phyloP scores from a whole-genome alignment of 2,888 invertebrate genomes.

The Trissoscelio sp. region DNA sequence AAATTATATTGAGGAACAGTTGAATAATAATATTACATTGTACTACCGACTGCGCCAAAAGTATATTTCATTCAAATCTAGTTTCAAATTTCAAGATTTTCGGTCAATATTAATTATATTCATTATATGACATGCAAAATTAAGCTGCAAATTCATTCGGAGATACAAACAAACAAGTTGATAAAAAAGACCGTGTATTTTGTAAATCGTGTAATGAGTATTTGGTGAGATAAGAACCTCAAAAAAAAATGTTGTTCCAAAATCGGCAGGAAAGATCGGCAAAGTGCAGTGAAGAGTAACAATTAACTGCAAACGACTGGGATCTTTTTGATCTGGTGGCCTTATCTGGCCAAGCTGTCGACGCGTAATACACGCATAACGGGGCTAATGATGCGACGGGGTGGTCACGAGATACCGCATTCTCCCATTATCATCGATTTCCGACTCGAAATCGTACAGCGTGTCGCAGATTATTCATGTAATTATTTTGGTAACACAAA shows the following conservation, averaged over 20 bases:
- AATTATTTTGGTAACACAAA: constrained; percentile 27
- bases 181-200: too few species aligned
- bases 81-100: too few species aligned
- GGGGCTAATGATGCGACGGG: constrained; percentile 74
- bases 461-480: constrained; percentile 48
- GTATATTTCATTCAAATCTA: too few species aligned
- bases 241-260: constrained; percentile 15
- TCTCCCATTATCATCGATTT: constrained; percentile 66
- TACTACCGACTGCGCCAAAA: too few species aligned
- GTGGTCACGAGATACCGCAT: constrained; percentile 70
- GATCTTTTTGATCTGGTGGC: constrained; percentile 66
- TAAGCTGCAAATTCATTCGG: too few species aligned
- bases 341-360: constrained; percentile 49
- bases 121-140: too few species aligned
- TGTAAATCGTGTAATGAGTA: constrained; percentile 32
- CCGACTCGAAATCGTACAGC: constrained; percentile 60
- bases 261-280: constrained; percentile 19
- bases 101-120: too few species aligned
- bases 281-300: constrained; percentile 53
- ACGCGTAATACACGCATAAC: constrained; percentile 72
- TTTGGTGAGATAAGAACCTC: constrained; percentile 14
- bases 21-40: too few species aligned
- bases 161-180: too few species aligned
- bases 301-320: constrained; percentile 53
- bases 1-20: too few species aligned